Evolutionary conservation across 2,113 vertebrate species (phyloP).

Genomic region (Tragelaphus strepsiceros): DNA sequence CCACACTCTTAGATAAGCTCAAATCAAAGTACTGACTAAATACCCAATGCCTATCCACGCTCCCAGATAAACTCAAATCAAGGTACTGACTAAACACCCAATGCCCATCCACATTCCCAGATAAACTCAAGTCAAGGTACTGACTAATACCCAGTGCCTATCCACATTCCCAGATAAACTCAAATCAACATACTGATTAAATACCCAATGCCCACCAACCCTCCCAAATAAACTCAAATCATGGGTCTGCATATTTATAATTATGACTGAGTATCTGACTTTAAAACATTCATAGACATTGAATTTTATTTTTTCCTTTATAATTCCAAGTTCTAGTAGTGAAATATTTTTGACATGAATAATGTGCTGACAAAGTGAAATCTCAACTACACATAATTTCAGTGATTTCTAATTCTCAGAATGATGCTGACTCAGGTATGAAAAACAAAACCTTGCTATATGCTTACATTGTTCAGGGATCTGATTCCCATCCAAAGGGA

Average conservation of each 20-base stretch:
- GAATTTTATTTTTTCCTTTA: not conserved
- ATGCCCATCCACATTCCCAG: not conserved
- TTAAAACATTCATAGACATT: constrained; percentile 11
- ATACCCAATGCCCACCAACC: not conserved
- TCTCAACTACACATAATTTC: not conserved
- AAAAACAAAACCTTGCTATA: not conserved
- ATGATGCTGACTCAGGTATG: not conserved
- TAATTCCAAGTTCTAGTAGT: constrained; percentile 13
- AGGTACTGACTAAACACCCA: not conserved
- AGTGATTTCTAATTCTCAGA: not conserved
- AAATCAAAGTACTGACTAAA: not conserved
- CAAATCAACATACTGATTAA: not conserved
- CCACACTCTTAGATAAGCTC: not conserved
- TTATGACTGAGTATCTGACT: constrained; percentile 5
- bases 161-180: too few relatives aligned
- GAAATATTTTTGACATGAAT: constrained; percentile 14
- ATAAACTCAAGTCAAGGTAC: not conserved
- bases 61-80: not conserved
- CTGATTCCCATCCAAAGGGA: not conserved
- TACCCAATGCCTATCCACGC: not conserved
- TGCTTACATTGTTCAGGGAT: not conserved
- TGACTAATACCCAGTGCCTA: not conserved
- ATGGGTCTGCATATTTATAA: constrained; percentile 8
- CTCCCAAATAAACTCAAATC: not conserved
- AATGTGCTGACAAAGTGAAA: constrained; percentile 2